A percentile compares a stretch with the other conserved stretches of the same genome.
Conservation (phyloP, 2,888 invertebrate genomes). For the Troides aeacus region DNA sequence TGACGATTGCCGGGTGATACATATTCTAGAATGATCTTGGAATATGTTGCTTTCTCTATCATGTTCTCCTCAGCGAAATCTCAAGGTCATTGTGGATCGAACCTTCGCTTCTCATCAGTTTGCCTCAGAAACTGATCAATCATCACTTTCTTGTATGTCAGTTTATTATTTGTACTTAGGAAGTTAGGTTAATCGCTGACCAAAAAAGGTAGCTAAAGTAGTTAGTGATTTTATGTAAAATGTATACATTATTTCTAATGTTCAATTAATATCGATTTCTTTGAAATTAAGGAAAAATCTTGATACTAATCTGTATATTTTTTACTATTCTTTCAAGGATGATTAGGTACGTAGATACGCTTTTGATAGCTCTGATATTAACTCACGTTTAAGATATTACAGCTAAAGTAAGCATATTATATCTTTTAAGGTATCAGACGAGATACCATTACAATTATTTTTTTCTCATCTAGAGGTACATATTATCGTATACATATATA, state of each 20-base stretch:
- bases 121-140: too few species aligned
- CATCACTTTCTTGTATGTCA: too few species aligned
- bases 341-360: not conserved
- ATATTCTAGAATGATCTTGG: too few species aligned
- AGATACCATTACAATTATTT: constrained; percentile 14
- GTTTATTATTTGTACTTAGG: too few species aligned
- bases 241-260: not conserved
- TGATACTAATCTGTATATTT: not conserved
- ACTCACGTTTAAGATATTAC: not conserved
- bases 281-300: not conserved
- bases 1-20: too few species aligned
- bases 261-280: not conserved
- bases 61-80: too few species aligned
- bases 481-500: not conserved
- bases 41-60: too few species aligned
- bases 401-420: not conserved
- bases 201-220: too few species aligned
- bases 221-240: not conserved
- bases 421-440: constrained; percentile 7
- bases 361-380: not conserved
- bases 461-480: constrained; percentile 14
- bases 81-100: too few species aligned
- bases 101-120: too few species aligned
- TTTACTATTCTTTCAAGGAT: not conserved
- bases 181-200: too few species aligned